A percentile compares a stretch with the other conserved stretches of the same genome.
These are phyloP conservation scores for Siniperca obscura DNA, from an alignment of 2,797 vertebrate genomes.

Conservation along the genomic window DNA sequence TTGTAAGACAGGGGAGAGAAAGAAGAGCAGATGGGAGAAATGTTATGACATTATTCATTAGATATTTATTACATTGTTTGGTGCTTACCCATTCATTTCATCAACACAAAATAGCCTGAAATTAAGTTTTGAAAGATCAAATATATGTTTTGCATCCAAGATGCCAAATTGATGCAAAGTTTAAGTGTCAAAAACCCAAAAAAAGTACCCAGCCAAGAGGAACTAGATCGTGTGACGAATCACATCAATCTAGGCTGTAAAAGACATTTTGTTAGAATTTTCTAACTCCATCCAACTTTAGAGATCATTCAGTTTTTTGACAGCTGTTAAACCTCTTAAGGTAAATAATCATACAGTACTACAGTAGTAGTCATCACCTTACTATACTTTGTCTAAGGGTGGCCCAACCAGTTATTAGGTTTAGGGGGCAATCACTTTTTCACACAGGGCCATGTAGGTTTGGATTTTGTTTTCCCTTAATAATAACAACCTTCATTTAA, in stretches of 20 bases:
- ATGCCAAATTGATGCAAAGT: constrained; percentile 13
- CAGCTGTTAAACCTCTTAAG: not conserved
- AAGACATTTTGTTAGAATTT: not conserved
- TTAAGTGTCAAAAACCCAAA: not conserved
- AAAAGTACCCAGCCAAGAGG: not conserved
- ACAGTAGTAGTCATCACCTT: not conserved
- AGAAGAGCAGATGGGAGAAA: not conserved
- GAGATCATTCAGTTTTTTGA: not conserved
- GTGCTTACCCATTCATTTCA: constrained; percentile 58
- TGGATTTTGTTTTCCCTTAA: too few relatives aligned
- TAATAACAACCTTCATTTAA: too few relatives aligned
- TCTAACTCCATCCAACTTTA: not conserved
- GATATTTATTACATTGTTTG: constrained; percentile 72
- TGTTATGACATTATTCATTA: not conserved
- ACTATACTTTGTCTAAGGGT: not conserved
- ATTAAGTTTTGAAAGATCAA: constrained; percentile 62
- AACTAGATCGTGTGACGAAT: not conserved
- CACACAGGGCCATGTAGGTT: too few relatives aligned
- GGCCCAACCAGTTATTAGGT: too few relatives aligned
- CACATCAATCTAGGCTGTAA: not conserved
- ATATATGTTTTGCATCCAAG: constrained; percentile 36
- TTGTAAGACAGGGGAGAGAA: not conserved
- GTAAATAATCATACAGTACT: not conserved
- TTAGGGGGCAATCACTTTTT: too few relatives aligned
- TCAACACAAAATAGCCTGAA: constrained; percentile 73